These are phyloP conservation scores for Heloderma charlesbogerti DNA, from an alignment of 2,113 vertebrate species.

Conservation along the genomic window DNA sequence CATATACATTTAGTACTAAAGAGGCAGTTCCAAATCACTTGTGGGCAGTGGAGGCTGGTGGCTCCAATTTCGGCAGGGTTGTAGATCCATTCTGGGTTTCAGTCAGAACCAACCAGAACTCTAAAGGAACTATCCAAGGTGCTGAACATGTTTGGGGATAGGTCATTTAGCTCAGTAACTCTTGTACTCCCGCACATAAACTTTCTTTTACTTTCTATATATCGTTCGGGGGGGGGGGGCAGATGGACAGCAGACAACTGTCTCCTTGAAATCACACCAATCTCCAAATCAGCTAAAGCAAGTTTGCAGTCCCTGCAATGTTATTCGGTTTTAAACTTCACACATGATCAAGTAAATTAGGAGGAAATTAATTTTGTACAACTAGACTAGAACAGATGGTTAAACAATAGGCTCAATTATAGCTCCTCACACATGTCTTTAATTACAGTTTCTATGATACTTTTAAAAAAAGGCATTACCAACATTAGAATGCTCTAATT, in stretches of 20 bases:
- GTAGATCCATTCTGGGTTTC: no score
- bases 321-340: constrained; percentile 16
- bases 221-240: no score
- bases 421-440: neutral
- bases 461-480: neutral
- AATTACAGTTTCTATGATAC: neutral
- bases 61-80: no score
- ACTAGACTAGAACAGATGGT: constrained; percentile 1
- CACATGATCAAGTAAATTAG: constrained; percentile 23
- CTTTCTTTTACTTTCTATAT: neutral
- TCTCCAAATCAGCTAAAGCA: neutral
- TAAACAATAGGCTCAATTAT: constrained; percentile 22
- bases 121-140: no score
- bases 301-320: neutral
- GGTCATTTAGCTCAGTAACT: neutral
- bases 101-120: no score
- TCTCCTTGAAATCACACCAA: neutral
- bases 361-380: neutral
- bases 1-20: neutral
- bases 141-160: no score
- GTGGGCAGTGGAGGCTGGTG: no score
- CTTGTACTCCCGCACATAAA: neutral
- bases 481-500: neutral
- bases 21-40: neutral
- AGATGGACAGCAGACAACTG: neutral